Conservation (phyloP, 2,797 vertebrate species). For the Furcifer pardalis region DNA sequence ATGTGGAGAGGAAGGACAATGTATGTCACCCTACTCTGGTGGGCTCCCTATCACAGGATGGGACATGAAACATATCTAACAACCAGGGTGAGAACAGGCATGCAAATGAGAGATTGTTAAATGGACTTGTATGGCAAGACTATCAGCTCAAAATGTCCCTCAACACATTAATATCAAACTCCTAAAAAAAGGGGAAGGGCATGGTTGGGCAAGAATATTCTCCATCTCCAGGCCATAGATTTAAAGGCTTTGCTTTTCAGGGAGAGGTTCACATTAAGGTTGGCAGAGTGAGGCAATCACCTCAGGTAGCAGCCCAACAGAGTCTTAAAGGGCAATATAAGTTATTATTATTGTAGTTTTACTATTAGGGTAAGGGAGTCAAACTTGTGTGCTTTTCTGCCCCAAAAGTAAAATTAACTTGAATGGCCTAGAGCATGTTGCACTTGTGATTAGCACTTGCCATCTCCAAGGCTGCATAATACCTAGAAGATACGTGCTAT, state of each 20-base stretch:
- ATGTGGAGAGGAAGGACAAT: too few species aligned
- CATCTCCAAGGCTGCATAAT: neutral
- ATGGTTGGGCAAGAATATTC: neutral
- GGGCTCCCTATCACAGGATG: too few species aligned
- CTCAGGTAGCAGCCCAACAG: neutral
- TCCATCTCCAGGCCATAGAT: neutral
- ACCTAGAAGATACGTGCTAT: neutral
- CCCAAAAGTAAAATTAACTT: neutral
- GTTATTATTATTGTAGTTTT: too few species aligned
- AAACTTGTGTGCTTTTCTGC: neutral
- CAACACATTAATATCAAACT: neutral
- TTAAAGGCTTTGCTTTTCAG: too few species aligned
- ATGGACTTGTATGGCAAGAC: too few species aligned
- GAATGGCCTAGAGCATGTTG: neutral
- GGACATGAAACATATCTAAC: too few species aligned
- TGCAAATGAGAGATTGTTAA: too few species aligned
- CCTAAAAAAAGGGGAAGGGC: neutral
- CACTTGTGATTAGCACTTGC: neutral
- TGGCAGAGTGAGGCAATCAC: neutral
- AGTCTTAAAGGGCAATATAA: neutral
- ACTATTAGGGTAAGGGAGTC: too few species aligned
- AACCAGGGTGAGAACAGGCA: too few species aligned
- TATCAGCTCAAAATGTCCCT: neutral
- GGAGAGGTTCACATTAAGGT: neutral
- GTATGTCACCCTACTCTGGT: too few species aligned